Evolutionary conservation across 2,113 vertebrate genomes (phyloP).

Genomic region (Anguilla rostrata): DNA sequence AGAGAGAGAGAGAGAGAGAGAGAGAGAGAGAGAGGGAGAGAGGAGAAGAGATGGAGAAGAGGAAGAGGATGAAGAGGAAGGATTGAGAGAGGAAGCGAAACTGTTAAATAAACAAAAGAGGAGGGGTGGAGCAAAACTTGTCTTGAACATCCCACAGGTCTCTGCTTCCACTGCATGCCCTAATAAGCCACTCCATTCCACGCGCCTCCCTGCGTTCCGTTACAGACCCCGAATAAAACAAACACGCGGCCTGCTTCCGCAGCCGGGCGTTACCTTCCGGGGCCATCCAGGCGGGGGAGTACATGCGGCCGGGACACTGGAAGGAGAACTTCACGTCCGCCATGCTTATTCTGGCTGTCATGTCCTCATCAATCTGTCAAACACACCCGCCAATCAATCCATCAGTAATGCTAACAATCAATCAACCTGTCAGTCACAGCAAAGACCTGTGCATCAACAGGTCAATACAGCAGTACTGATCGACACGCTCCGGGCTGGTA

Average conservation of each 20-base stretch:
- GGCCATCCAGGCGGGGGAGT: conserved; percentile 94
- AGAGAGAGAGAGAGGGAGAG: neutral
- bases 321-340: conserved; percentile 96
- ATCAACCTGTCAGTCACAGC: neutral
- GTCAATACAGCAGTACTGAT: too few relatives aligned
- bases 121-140: neutral
- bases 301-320: conserved; percentile 96
- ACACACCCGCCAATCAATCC: neutral
- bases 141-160: neutral
- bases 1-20: conserved; percentile 5
- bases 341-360: conserved; percentile 98
- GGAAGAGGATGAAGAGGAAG: neutral
- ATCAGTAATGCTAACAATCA: neutral
- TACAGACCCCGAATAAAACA: neutral
- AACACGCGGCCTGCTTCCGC: too few relatives aligned
- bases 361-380: conserved; percentile 92
- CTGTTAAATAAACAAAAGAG: neutral
- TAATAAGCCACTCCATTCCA: neutral
- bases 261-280: conserved; percentile 81
- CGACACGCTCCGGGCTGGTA: too few relatives aligned
- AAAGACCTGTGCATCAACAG: too few relatives aligned
- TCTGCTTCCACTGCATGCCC: neutral
- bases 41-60: neutral
- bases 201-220: neutral
- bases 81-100: neutral